phyloP scores from a whole-genome alignment of 2,888 invertebrate genomes.

The Pyrrhia umbra region DNA sequence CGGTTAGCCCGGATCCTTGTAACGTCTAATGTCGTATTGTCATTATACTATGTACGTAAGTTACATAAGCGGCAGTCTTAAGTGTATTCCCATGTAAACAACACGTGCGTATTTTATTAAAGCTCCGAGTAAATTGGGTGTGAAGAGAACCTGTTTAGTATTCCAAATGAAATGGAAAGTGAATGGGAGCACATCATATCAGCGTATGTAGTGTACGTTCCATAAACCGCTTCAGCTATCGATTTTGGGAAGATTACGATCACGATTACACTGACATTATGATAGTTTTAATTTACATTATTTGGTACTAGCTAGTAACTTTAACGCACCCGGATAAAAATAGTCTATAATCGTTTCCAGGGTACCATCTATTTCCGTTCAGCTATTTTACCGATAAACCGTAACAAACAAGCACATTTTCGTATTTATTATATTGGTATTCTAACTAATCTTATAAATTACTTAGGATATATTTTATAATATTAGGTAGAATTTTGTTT shows the following conservation, averaged over 20 bases:
- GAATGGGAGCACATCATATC: slow-evolving; percentile 30
- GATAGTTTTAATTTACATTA: too few relatives aligned
- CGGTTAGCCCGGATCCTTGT: slow-evolving; percentile 88
- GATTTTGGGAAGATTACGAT: slow-evolving; percentile 5
- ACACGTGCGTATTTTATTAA: slow-evolving; percentile 77
- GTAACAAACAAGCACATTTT: too few relatives aligned
- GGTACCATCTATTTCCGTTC: too few relatives aligned
- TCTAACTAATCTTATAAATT: too few relatives aligned
- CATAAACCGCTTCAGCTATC: slow-evolving; percentile 28
- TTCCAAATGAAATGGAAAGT: slow-evolving; percentile 56
- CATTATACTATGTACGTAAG: slow-evolving; percentile 42
- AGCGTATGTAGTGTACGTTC: slow-evolving; percentile 19
- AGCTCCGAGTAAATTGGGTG: slow-evolving; percentile 62
- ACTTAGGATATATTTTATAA: too few relatives aligned
- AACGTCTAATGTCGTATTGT: slow-evolving; percentile 73
- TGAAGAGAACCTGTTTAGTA: slow-evolving; percentile 60
- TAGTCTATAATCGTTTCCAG: too few relatives aligned
- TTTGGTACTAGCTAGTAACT: too few relatives aligned
- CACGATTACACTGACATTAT: background rate
- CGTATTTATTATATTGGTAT: too few relatives aligned
- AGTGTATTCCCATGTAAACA: slow-evolving; percentile 81
- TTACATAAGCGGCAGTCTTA: slow-evolving; percentile 62
- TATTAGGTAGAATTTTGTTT: too few relatives aligned
- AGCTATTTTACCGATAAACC: too few relatives aligned
- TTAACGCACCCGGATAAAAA: too few relatives aligned